Evolutionary conservation across 2,888 invertebrate species (phyloP), one percentile per base, ranked within the genome.

Genomic region (Acanthacorydalis orientalis): DNA sequence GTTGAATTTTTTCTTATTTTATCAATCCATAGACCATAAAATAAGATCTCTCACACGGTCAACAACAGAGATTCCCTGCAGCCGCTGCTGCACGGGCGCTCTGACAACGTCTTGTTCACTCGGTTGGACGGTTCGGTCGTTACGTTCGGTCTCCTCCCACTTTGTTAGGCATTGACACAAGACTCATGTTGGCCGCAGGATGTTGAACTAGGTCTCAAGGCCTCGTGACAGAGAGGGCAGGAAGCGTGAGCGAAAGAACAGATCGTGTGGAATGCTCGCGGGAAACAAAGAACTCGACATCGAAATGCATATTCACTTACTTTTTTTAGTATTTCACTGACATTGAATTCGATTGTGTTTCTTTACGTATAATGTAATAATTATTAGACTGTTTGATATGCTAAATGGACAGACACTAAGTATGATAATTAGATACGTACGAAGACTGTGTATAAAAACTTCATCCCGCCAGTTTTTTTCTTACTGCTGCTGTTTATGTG

Each of bases 191-290:
- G 23, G 23, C 23, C 23, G 23, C 54, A 52, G 66, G 67, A 66
- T 67, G 63, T 66, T 65, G 66, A 67, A 66, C 65, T 64, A 65
- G 64, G 65, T 64, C 65, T 64, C 65, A 65, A 65, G 65, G 65
- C 61, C 65, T 63, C 55, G 2, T 23, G 52, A 47, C 55, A 53
- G 50, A 50, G 50, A 50, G 52, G 56, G 53, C 57, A 57, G 57
- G 57, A 57, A 57, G 57, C 53, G 53, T 54, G 55, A 54, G 54
- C 52, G 54, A 50, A 53, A 55, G 45, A 47, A 49, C 49, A 48
- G 51, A 52, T 50, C 37, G 37, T 35, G 2, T 54, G 56, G 56
- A 55, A 55, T 56, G 55, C 54, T 51, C 51, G 50, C 52, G 51
- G 53, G 51, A 55, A 37, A 56, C 53, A 54, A 54, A 56, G 52